Conservation (phyloP, 53 echinoderm and acorn worm species). For the Mesocentrotus franciscanus region DNA sequence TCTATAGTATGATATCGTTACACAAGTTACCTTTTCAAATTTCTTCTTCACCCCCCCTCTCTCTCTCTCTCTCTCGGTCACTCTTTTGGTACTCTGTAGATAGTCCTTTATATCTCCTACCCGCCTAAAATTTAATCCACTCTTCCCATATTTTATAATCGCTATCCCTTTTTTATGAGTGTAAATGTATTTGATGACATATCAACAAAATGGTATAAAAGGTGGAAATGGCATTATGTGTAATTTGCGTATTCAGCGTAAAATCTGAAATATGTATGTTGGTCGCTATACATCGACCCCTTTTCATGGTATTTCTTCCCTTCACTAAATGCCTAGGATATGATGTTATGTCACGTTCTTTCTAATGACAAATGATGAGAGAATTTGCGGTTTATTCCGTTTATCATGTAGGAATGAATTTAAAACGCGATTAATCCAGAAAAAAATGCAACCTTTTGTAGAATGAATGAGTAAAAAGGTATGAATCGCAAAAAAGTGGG, state of each 20-base stretch:
- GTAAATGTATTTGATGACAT: neutral
- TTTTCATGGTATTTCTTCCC: neutral
- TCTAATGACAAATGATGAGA: neutral
- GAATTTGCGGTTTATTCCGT: neutral
- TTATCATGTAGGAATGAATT: neutral
- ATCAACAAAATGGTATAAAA: neutral
- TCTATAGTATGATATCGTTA: too few relatives aligned
- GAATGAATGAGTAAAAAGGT: neutral
- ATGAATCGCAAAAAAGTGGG: neutral
- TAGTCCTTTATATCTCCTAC: neutral
- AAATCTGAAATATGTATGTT: neutral
- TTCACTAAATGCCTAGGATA: neutral
- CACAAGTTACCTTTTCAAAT: too few relatives aligned
- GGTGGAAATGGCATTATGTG: neutral
- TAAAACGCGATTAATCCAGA: neutral
- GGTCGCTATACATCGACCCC: neutral
- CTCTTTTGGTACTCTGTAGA: neutral
- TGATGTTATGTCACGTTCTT: neutral
- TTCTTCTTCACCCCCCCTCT: neutral
- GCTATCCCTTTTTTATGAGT: neutral
- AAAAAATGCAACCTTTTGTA: neutral
- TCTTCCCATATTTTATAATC: too few relatives aligned
- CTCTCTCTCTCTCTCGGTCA: neutral
- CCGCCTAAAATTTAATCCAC: too few relatives aligned
- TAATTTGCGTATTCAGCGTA: neutral